Base-by-base conservation (phyloP, 2,888 invertebrate species). In the Notodonta ziczac region DNA sequence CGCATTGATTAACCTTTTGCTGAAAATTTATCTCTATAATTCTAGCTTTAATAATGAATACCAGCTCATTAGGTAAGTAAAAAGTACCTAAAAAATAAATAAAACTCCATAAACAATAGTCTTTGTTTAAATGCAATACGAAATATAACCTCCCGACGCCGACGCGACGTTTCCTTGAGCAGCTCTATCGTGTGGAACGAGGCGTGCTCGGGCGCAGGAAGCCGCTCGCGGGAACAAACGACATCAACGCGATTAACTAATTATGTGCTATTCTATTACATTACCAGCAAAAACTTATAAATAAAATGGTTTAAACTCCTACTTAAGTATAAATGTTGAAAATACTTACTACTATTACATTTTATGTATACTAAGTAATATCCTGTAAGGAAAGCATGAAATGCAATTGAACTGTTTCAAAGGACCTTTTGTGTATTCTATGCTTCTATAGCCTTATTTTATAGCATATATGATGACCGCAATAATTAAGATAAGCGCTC, bases 131-230 rank as follows among this genome's bases (percentile, higher is more conserved):
- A 56, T 14, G 42, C 8, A 24, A 44, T 44, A 56, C 56, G 13
- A 56, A 56, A 24, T 42, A 35, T 32, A 54, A 12, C 14, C 54
- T 54, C 54, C 54, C 39, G 56, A 40, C 51, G 16, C 4, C n/a
- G n/a, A n/a, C n/a, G n/a, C n/a, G n/a, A n/a, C 60, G 57, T 7
- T 58, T 60, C 60, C 59, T 69, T 63, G 58, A 62, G 46, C 56
- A 56, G 60, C 10, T 51, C 71, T 56, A 56, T 62, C 73, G 70
- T 74, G 82, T 78, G 83, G 80, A 85, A 81, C 85, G 80, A 72
- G 73, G 72, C 85, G 78, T 81, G 77, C 74, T 71, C 75, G 60
- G 39, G 70, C 76, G 72, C 81, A 78, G 84, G 82, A 80, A 80
- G 67, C 70, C 66, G 62, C 54, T 56, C 66, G 61, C 54, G 57